Base-by-base conservation (phyloP, 2,113 vertebrate species). In the Bos indicus region DNA sequence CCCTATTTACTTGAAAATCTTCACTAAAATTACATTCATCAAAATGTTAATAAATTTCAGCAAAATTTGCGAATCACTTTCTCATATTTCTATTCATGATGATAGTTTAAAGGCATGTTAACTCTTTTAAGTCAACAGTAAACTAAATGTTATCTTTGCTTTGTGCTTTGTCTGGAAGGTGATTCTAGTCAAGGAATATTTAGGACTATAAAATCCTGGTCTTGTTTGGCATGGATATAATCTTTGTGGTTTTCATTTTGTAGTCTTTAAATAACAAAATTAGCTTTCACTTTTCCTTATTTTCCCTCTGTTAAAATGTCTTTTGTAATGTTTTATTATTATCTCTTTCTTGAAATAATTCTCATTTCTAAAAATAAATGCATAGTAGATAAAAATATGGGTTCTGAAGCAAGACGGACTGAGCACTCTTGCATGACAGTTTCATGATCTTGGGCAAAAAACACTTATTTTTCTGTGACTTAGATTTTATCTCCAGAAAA, bases 281-380 rank as follows among this genome's bases (percentile, higher is more conserved):
- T 71, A 43, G 52, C 13, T 95, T 88, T 89, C 40, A 57, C 3
- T 71, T 84, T 56, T 83, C 30, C 40, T 87, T 51, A 2, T 89
- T 60, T 87, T 90, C 25, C 90, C n/a, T 82, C 43, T 46, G 48
- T 92, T 96, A 30, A 94, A 36, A 85, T 90, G 15, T 46, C n/a
- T 80, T 71, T 87, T 52, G 92, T 48, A 88, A 92, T 26, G 64
- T 94, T 10, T 26, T 86, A 23, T 28, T 85, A 16, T 85, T 78
- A 94, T 57, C 26, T 16, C 5, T 96, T 90, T 90, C 85, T 62
- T 95, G 30, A 96, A 92, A 80, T 91, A 90, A 97, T 13, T 30
- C 60, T 71, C 26, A 95, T 74, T 95, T 86, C 46, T 83, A 95
- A 93, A 94, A 84, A 30, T 43, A 94, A 97, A 91, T 57, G 30